Evolutionary conservation across 2,113 vertebrate genomes (phyloP).

Genomic region (Saguinus midas): DNA sequence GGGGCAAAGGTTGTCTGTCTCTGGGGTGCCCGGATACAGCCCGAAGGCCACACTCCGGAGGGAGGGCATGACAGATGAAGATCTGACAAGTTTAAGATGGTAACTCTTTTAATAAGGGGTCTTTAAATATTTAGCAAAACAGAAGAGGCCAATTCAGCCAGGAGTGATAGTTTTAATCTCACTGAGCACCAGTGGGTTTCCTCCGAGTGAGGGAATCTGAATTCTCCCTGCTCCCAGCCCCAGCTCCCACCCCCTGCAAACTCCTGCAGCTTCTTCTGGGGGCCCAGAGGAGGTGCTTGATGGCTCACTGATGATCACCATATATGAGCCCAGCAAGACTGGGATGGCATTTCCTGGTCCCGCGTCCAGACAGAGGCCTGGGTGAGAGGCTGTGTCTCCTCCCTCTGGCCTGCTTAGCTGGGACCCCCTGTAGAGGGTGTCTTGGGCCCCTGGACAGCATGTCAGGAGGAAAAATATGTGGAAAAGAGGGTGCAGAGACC

Average conservation of each 20-base stretch:
- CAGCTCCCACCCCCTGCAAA: accelerated
- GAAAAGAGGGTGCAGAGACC: neutral
- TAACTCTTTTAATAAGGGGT: constrained; percentile 82
- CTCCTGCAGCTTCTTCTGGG: neutral
- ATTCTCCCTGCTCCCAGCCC: neutral
- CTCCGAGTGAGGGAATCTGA: neutral
- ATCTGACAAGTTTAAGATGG: constrained; percentile 65
- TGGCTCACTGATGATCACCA: accelerated
- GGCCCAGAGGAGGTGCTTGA: neutral
- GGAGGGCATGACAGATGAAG: constrained; percentile 14
- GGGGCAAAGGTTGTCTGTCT: neutral
- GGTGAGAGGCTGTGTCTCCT: neutral
- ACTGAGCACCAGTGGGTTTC: neutral
- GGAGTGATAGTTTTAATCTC: constrained; percentile 76
- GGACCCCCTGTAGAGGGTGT: neutral
- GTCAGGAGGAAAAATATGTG: neutral
- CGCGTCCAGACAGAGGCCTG: neutral
- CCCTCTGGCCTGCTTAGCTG: neutral
- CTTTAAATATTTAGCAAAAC: constrained; percentile 81
- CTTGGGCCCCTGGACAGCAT: neutral
- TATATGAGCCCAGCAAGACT: neutral
- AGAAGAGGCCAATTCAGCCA: constrained; percentile 52
- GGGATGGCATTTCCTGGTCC: neutral
- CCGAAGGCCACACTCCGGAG: neutral
- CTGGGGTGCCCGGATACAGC: neutral